phyloP scores from a whole-genome alignment of 2,113 vertebrate species.

The Lepisosteus oculatus region DNA sequence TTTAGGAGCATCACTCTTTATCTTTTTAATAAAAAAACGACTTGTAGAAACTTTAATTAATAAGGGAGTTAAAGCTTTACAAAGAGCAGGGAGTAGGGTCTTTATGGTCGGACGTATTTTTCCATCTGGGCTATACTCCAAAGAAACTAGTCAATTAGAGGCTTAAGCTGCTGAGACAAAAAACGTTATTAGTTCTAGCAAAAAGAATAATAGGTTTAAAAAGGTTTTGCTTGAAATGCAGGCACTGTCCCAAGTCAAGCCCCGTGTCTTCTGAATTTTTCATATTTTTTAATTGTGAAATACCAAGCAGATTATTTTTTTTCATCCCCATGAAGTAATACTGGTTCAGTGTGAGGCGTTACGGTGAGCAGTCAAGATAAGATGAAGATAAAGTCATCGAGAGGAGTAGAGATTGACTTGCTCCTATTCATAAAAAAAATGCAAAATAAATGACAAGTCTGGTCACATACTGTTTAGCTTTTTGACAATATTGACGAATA shows the following conservation, averaged over 20 bases:
- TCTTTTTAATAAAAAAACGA: constrained; percentile 67
- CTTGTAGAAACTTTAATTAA: constrained; percentile 78
- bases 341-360: constrained; percentile 46
- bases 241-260: constrained; percentile 48
- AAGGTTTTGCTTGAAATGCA: constrained; percentile 63
- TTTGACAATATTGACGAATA: no score
- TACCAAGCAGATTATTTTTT: constrained; percentile 35
- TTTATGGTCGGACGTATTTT: constrained; percentile 74
- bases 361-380: constrained; percentile 37
- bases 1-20: constrained; percentile 59
- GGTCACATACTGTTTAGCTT: no score
- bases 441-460: no score
- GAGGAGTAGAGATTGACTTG: constrained; percentile 27
- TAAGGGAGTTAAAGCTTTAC: constrained; percentile 68
- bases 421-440: no score
- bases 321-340: constrained; percentile 49
- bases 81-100: constrained; percentile 67
- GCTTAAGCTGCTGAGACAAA: constrained; percentile 75
- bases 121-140: constrained; percentile 73
- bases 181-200: constrained; percentile 72
- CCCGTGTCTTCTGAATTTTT: constrained; percentile 51
- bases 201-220: constrained; percentile 72
- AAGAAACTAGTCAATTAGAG: constrained; percentile 72
- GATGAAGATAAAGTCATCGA: constrained; percentile 35
- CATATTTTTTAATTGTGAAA: constrained; percentile 36